Evolutionary conservation across 2,888 invertebrate genomes (phyloP).

Genomic region (Patella depressa): DNA sequence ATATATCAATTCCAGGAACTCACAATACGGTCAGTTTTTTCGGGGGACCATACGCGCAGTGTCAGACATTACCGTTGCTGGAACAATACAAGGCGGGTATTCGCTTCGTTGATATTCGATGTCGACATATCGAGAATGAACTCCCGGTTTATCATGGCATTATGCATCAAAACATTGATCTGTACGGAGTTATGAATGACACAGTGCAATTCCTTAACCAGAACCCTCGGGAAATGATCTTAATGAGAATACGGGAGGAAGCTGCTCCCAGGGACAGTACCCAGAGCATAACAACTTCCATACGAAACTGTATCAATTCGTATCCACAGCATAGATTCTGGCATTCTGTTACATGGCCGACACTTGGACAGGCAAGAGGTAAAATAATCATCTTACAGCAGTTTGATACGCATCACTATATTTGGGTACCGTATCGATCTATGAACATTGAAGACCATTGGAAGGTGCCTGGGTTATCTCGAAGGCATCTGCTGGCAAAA

Average conservation of each 20-base stretch:
- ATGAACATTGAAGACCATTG: background rate
- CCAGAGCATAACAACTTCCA: background rate
- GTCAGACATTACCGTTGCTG: background rate
- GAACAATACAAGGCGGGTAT: background rate
- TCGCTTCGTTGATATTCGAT: conserved; percentile 3
- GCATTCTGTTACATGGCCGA: background rate
- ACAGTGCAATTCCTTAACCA: background rate
- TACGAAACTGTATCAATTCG: background rate
- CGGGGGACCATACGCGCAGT: background rate
- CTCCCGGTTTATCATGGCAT: background rate
- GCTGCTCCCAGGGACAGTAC: background rate
- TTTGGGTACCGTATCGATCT: background rate
- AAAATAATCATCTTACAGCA: background rate
- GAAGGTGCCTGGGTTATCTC: background rate
- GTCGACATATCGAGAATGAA: background rate
- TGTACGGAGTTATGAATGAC: background rate
- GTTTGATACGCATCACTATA: background rate
- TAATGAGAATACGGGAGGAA: background rate
- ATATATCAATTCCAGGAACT: background rate
- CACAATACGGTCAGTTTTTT: background rate
- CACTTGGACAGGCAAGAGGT: background rate
- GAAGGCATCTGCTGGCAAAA: background rate
- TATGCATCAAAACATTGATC: background rate
- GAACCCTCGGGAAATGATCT: background rate
- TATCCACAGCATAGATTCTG: background rate